These are phyloP conservation scores for Mastacembelus armatus DNA, from an alignment of 2,797 vertebrate genomes.

Conservation along the genomic window DNA sequence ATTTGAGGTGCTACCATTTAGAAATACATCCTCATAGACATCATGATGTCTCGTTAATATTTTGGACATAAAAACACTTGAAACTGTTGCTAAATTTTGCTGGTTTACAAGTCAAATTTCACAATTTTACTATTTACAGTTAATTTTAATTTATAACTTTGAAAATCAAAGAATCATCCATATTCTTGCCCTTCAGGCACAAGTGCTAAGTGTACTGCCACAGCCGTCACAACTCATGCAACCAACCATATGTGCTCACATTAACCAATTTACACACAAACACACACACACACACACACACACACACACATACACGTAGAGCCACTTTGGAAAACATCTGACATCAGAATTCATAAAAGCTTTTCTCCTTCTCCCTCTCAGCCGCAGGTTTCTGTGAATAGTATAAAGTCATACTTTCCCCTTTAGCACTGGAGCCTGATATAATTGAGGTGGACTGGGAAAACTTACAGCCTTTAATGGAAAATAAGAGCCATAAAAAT, in stretches of 20 bases:
- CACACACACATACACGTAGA: conserved; percentile 32
- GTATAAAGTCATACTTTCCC: conserved; percentile 82
- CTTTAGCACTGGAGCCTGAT: conserved; percentile 66
- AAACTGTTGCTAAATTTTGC: neutral
- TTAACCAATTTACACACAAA: conserved; percentile 15
- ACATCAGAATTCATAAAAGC: conserved; percentile 80
- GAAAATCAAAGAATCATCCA: neutral
- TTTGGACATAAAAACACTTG: neutral
- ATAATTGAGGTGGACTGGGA: conserved; percentile 82
- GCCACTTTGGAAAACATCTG: conserved; percentile 80
- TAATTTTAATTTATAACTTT: neutral
- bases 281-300: conserved; percentile 20
- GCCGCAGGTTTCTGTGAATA: conserved; percentile 74
- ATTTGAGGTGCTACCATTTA: neutral
- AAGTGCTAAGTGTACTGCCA: conserved; percentile 1
- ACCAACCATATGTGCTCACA: conserved; percentile 17
- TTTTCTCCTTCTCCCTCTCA: conserved; percentile 70
- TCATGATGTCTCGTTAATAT: neutral
- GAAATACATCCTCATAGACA: neutral
- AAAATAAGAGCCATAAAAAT: conserved; percentile 78
- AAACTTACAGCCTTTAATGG: conserved; percentile 76
- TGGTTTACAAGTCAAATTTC: neutral
- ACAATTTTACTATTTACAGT: neutral
- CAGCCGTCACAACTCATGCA: conserved; percentile 22
- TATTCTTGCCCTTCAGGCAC: conserved; percentile 2